Percentiles rank a stretch among this genome's conserved stretches.
Conservation (phyloP, 2,113 vertebrate species). For the Grammomys surdaster region DNA sequence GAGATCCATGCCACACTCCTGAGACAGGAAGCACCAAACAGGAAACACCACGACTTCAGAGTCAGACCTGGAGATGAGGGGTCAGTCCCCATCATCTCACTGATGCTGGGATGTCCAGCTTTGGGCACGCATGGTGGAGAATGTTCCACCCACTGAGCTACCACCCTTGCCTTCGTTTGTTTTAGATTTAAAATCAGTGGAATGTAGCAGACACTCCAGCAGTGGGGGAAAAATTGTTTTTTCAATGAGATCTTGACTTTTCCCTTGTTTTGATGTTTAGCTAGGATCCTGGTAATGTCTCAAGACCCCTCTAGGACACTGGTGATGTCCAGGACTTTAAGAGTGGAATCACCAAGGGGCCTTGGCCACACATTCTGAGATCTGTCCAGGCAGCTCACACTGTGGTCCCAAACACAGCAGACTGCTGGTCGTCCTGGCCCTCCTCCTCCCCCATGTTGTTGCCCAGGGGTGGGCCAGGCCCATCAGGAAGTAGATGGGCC, state of each 20-base stretch:
- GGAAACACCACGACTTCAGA: not conserved
- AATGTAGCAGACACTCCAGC: not conserved
- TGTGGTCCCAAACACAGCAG: slow-evolving; percentile 87
- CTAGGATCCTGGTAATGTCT: not conserved
- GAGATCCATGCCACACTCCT: too few relatives aligned
- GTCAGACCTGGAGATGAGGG: not conserved
- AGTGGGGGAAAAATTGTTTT: not conserved
- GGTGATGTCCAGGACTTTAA: not conserved
- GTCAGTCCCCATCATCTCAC: not conserved
- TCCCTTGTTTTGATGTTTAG: not conserved
- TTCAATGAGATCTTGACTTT: not conserved
- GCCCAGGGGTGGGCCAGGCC: slow-evolving; percentile 79
- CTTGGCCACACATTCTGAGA: not conserved
- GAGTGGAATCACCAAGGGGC: too few relatives aligned
- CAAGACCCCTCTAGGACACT: not conserved
- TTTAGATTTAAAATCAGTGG: not conserved
- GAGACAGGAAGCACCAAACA: not conserved
- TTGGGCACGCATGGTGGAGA: not conserved
- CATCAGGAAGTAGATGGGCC: slow-evolving; percentile 69
- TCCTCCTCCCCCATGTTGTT: slow-evolving; percentile 85
- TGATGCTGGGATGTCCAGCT: not conserved
- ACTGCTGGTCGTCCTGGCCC: slow-evolving; percentile 82
- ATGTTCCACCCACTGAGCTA: not conserved
- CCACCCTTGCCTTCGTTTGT: not conserved
- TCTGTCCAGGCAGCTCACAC: slow-evolving; percentile 81